Conservation (phyloP, 2,113 vertebrate species). For the Murina feae region DNA sequence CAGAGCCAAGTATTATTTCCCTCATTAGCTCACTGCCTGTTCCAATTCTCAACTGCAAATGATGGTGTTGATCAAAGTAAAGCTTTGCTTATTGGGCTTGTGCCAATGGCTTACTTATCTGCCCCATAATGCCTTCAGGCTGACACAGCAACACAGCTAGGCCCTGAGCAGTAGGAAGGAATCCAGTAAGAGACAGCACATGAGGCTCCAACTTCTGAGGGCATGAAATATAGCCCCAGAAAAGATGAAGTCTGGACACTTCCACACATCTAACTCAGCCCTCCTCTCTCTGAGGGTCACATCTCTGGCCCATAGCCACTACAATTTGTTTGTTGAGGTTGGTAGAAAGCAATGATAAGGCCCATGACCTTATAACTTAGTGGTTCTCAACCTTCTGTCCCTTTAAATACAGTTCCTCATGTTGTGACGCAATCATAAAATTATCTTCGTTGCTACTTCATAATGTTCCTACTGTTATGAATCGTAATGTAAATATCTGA, state of each 20-base stretch:
- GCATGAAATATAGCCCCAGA: neutral
- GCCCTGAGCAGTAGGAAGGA: neutral
- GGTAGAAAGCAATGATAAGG: neutral
- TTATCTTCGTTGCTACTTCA: no score
- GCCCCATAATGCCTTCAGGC: constrained; percentile 22
- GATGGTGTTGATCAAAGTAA: constrained; percentile 42
- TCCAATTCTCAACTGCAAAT: constrained; percentile 27
- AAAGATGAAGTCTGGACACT: neutral
- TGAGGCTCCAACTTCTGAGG: constrained; percentile 16
- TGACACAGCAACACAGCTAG: constrained; percentile 48
- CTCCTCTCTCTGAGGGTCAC: neutral
- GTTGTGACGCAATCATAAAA: no score
- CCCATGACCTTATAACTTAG: neutral
- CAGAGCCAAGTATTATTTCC: constrained; percentile 21
- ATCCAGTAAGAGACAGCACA: neutral
- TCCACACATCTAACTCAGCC: neutral
- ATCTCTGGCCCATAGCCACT: neutral
- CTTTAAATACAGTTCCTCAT: no score
- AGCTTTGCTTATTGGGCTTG: neutral
- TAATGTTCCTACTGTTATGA: no score
- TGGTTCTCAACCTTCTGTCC: no score
- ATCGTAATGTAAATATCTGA: no score
- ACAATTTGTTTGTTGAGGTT: neutral
- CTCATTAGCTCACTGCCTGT: neutral
- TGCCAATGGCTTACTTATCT: constrained; percentile 37